A percentile compares a stretch with the other conserved stretches of the same genome.
phyloP scores from a whole-genome alignment of 64 coral and sea anemone genomes.

The Anthopleura sola region DNA sequence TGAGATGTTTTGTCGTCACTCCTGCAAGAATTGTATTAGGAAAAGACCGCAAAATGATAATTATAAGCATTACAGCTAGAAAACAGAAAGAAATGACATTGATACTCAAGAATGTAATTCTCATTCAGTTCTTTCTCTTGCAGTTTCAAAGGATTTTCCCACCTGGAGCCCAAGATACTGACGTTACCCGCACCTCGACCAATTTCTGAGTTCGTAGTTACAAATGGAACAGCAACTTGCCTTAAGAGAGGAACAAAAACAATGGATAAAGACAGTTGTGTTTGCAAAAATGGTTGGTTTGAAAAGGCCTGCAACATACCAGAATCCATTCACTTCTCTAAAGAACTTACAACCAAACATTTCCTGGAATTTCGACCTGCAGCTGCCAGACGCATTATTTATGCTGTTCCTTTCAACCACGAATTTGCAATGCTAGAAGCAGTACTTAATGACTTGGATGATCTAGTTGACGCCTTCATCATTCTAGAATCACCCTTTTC shows the following conservation, averaged over 20 bases:
- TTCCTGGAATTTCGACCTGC: conserved; percentile 7
- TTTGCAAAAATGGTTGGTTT: conserved; percentile 21
- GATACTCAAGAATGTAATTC: neutral
- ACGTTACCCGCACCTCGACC: neutral
- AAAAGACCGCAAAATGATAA: no score
- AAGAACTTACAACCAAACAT: neutral
- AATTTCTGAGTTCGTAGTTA: conserved; percentile 3
- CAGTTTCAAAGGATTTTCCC: conserved; percentile 10
- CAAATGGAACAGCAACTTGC: neutral
- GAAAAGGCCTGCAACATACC: conserved; percentile 11
- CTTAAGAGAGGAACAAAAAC: conserved; percentile 11
- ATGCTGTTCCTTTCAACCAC: conserved; percentile 23
- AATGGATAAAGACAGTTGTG: neutral
- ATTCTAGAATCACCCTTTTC: conserved; percentile 11
- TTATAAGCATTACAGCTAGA: no score
- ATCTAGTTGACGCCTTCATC: conserved; percentile 21
- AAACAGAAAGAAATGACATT: no score
- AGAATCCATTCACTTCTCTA: conserved; percentile 18
- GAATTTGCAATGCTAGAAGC: conserved; percentile 36
- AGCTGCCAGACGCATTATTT: neutral
- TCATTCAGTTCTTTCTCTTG: neutral
- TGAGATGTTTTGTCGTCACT: no score
- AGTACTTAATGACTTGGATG: conserved; percentile 7
- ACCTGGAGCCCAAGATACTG: neutral
- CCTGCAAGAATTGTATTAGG: no score